A percentile compares a stretch with the other conserved stretches of the same genome.
Evolutionary conservation across 2,888 invertebrate genomes (phyloP).

Genomic region (Norana najaformis): DNA sequence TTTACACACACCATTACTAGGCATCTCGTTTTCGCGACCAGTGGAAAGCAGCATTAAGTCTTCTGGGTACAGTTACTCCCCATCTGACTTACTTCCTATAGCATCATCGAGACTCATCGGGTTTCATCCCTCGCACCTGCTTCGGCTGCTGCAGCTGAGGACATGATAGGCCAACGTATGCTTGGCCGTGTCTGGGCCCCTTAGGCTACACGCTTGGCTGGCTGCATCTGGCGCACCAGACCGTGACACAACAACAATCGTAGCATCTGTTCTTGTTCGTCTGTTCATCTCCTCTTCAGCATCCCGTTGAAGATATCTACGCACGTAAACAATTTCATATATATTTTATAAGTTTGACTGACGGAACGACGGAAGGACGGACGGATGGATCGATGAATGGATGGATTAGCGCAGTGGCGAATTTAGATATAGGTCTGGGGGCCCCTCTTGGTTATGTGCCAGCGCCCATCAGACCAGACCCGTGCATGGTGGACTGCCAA

Average conservation of each 20-base stretch:
- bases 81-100: neutral
- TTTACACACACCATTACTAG: too few relatives aligned
- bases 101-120: neutral
- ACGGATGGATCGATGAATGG: neutral
- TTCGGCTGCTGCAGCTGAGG: neutral
- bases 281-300: neutral
- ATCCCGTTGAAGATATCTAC: neutral
- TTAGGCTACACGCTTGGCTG: neutral
- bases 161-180: neutral
- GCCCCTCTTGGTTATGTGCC: too few relatives aligned
- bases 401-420: neutral
- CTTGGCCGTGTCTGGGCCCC: neutral
- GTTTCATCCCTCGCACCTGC: neutral
- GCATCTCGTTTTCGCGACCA: too few relatives aligned
- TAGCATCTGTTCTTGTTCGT: neutral
- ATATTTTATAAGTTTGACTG: neutral
- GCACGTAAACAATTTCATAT: neutral
- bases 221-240: constrained; percentile 15
- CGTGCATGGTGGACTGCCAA: too few relatives aligned
- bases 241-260: constrained; percentile 20
- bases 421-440: too few relatives aligned
- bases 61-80: too few relatives aligned
- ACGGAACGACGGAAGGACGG: neutral
- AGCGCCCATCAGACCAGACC: too few relatives aligned
- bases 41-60: too few relatives aligned